Percentiles rank a stretch among this genome's conserved stretches.
These are phyloP conservation scores for Lasioglossum villosulum DNA, from an alignment of 2,888 invertebrate species.

Conservation along the genomic window DNA sequence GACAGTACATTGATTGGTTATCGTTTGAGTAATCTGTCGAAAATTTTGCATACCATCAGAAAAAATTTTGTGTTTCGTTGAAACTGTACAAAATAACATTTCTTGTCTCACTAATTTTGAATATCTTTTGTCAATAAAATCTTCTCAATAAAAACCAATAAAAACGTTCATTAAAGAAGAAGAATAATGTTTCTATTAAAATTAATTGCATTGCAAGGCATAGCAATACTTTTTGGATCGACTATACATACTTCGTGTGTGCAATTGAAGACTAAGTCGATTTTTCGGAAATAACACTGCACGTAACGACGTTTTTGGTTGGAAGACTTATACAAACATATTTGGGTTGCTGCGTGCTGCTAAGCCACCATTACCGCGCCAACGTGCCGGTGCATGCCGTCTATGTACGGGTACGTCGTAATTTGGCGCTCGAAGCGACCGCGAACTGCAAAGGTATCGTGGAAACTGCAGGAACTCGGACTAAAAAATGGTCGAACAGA, in stretches of 20 bases:
- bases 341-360: neutral
- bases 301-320: neutral
- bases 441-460: conserved; percentile 19
- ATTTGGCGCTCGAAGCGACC: conserved; percentile 25
- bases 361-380: conserved; percentile 25
- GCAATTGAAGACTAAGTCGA: neutral
- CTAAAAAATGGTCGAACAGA: neutral
- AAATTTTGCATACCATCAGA: neutral
- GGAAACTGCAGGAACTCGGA: neutral
- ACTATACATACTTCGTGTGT: neutral
- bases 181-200: too few species aligned
- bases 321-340: neutral
- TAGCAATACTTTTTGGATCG: too few species aligned
- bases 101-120: neutral
- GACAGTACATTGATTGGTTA: too few species aligned
- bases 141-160: too few species aligned
- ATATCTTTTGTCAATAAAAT: too few species aligned
- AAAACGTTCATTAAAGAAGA: too few species aligned
- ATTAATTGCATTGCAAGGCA: too few species aligned
- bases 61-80: neutral
- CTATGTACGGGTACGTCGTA: conserved; percentile 30
- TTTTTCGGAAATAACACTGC: neutral
- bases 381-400: conserved; percentile 4
- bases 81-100: neutral
- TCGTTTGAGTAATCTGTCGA: neutral